Base-by-base conservation (phyloP, 2,113 vertebrate species). In the Apistogramma diplotaenia region DNA sequence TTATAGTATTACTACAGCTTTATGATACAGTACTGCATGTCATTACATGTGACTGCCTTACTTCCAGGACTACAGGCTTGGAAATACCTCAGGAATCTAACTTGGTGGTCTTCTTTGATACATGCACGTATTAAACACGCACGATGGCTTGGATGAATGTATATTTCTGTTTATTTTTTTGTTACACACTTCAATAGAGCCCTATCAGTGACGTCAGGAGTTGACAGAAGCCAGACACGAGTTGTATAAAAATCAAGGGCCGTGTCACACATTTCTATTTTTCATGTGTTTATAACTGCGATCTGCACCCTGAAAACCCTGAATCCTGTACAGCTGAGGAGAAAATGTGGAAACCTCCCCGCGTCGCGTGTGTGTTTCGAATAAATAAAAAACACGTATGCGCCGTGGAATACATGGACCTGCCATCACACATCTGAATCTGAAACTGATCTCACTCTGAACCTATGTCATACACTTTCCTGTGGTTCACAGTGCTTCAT, bases 381-480 rank as follows among this genome's bases (percentile, higher is more conserved):
- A 51, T 74, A 33, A 79, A 62, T 58, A 21, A 62, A 31, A 40
- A 40, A 23, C 8, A 43, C 8, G 73, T 31, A n/a, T 40, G 78
- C 12, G 37, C 19, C 25, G 73, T 27, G 67, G 25, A 73, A 59
- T 57, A 71, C 77, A 58, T 76, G 46, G 81, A 67, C 81, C 56
- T 49, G 62, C 43, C 25, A 70, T 49, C 19, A 23, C 19, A 58
- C 23, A 13, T 56, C n/a, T n/a, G n/a, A n/a, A n/a, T n/a, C 84
- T 90, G 91, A 93, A 89, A 77, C 78, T 23, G 82, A 84, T 29
- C 81, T 67, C 74, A 76, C 31, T 43, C 51, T 59, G 2, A 55
- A 74, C 78, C 56, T 29, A 1, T 49, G 43, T 83, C 16, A 59
- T 79, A 77, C 46, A 2, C 87, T 72, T 71, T 21, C 51, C 71